Percentiles rank a stretch among this genome's conserved stretches.
phyloP scores from a whole-genome alignment of 2,797 vertebrate species.

The Sphaeramia orbicularis region DNA sequence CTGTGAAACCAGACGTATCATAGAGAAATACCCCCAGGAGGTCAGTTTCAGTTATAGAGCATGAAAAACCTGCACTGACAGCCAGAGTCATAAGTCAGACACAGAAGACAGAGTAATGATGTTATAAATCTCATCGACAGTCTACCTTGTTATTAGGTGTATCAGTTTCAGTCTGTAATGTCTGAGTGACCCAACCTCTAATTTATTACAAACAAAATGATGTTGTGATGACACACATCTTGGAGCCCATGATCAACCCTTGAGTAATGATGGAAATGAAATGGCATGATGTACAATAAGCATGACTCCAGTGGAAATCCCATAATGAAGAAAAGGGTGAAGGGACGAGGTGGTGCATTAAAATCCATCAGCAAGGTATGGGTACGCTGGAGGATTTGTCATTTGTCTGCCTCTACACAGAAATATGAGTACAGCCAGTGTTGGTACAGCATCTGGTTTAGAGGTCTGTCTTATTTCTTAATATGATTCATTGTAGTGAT shows the following conservation, averaged over 20 bases:
- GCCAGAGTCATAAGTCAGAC: conserved; percentile 62
- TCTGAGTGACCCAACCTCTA: conserved; percentile 31
- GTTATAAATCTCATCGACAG: conserved; percentile 54
- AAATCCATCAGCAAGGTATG: conserved; percentile 7
- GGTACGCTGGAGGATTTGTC: not conserved
- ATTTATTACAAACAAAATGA: conserved; percentile 27
- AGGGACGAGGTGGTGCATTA: conserved; percentile 17
- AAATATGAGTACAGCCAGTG: conserved; percentile 9
- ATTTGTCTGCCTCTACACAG: conserved; percentile 22
- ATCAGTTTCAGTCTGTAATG: conserved; percentile 50
- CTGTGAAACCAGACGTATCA: conserved; percentile 71
- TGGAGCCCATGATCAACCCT: conserved; percentile 18
- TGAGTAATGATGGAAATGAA: conserved; percentile 36
- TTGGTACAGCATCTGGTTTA: not conserved
- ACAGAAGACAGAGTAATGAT: conserved; percentile 48
- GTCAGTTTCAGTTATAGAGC: conserved; percentile 54
- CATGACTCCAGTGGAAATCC: conserved; percentile 17
- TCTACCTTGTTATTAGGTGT: conserved; percentile 63
- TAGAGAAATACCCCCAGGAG: conserved; percentile 60
- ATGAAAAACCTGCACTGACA: conserved; percentile 59
- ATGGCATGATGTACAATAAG: conserved; percentile 16
- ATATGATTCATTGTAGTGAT: too few species aligned
- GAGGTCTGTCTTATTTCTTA: too few species aligned
- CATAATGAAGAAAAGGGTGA: conserved; percentile 5
- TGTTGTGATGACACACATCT: conserved; percentile 9